Percentiles rank a stretch among this genome's conserved stretches.
Conservation (phyloP, 1,140 invertebrate genomes). For the Lucilia sericata region DNA sequence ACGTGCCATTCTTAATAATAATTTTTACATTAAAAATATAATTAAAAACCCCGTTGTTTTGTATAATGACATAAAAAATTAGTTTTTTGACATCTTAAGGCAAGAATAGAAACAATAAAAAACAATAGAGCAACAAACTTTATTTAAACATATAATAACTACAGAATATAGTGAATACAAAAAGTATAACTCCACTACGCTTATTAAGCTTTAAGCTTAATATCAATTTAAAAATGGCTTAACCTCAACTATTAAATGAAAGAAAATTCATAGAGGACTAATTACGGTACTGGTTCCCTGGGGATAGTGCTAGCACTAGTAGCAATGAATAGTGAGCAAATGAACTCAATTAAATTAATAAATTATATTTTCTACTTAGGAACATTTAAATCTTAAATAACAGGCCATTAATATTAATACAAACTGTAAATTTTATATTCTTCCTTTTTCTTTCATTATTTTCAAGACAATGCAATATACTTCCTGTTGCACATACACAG, state of each 20-base stretch:
- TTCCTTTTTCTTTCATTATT: neutral
- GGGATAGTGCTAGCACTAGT: too few species aligned
- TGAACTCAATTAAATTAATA: too few species aligned
- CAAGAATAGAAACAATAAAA: neutral
- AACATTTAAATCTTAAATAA: too few species aligned
- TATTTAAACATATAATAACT: neutral
- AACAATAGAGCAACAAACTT: neutral
- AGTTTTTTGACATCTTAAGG: conserved; percentile 18
- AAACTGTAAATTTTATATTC: too few species aligned
- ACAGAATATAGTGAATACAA: neutral
- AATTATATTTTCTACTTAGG: too few species aligned
- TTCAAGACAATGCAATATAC: conserved; percentile 9
- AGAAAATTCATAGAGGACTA: too few species aligned
- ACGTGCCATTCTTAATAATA: conserved; percentile 1
- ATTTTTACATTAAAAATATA: conserved; percentile 17
- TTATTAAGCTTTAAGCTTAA: too few species aligned
- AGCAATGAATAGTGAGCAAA: too few species aligned
- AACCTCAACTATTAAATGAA: too few species aligned
- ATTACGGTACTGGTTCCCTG: too few species aligned
- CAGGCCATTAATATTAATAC: too few species aligned
- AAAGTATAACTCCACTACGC: neutral
- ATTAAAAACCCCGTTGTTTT: conserved; percentile 18
- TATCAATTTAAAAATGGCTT: too few species aligned
- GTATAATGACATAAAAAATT: conserved; percentile 21
- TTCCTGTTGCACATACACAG: conserved; percentile 18